phyloP scores from a whole-genome alignment of 2,888 invertebrate genomes.

The Autographa gamma region DNA sequence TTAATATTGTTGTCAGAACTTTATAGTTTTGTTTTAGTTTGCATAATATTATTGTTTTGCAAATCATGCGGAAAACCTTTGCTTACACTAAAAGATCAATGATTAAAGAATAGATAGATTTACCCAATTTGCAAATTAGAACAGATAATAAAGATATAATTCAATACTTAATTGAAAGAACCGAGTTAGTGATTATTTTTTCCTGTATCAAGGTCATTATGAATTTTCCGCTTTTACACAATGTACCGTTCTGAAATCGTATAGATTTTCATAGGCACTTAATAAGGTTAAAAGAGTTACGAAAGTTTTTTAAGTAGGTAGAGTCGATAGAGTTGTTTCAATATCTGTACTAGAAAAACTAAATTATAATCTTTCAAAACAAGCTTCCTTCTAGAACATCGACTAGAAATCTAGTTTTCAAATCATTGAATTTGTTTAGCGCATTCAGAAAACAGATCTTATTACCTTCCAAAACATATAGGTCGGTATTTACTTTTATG shows the following conservation, averaged over 20 bases:
- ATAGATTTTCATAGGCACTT: not conserved
- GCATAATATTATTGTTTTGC: too few species aligned
- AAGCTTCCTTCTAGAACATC: not conserved
- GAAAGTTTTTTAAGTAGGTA: not conserved
- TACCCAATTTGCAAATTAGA: not conserved
- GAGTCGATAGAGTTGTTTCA: not conserved
- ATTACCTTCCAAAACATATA: too few species aligned
- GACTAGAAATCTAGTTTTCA: not conserved
- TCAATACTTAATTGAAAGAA: not conserved
- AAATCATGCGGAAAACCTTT: not conserved
- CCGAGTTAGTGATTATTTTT: not conserved
- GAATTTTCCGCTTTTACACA: not conserved
- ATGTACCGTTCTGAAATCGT: not conserved
- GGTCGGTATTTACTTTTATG: too few species aligned
- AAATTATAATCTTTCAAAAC: not conserved
- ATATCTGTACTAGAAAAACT: not conserved
- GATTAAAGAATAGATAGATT: too few species aligned
- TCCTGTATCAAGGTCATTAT: not conserved
- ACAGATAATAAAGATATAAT: not conserved
- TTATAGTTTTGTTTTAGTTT: not conserved
- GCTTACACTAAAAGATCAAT: not conserved
- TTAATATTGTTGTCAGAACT: constrained; percentile 4
- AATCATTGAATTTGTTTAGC: too few species aligned
- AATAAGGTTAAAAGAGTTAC: too few species aligned
- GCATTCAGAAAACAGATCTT: too few species aligned